These are phyloP conservation scores for Drosophila quinaria DNA, from an alignment of 2,888 invertebrate species.

Conservation along the genomic window DNA sequence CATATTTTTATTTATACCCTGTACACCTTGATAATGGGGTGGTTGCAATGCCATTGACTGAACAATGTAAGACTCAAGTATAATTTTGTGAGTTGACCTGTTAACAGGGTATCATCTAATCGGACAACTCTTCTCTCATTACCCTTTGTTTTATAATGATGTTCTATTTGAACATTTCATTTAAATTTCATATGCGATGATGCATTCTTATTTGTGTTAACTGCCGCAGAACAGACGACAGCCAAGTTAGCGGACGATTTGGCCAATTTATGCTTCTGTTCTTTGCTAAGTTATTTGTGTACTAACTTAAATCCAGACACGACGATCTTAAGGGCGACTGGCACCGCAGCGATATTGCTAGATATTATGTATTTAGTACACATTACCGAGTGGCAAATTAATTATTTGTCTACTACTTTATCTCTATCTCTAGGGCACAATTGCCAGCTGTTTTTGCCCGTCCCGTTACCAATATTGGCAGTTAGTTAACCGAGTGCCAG, in stretches of 20 bases:
- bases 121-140: not conserved
- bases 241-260: constrained; percentile 30
- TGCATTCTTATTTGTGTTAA: constrained; percentile 26
- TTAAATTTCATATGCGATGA: constrained; percentile 31
- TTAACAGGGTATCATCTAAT: not conserved
- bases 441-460: constrained; percentile 64
- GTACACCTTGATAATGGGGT: not conserved
- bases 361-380: constrained; percentile 25
- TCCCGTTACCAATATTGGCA: constrained; percentile 43
- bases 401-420: constrained; percentile 8
- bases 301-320: constrained; percentile 24
- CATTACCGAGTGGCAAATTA: constrained; percentile 40
- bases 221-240: constrained; percentile 38
- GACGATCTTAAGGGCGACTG: constrained; percentile 52
- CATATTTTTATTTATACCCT: constrained; percentile 24
- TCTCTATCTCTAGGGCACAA: constrained; percentile 43
- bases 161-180: constrained; percentile 47
- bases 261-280: constrained; percentile 40
- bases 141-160: constrained; percentile 24
- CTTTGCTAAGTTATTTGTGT: constrained; percentile 30
- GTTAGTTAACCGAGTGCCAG: constrained; percentile 14
- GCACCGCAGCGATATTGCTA: constrained; percentile 28
- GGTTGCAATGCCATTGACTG: not conserved
- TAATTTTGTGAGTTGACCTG: not conserved
- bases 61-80: not conserved